These are phyloP conservation scores for Acanthosepion esculentum DNA, from an alignment of 2,888 invertebrate species.

Conservation along the genomic window DNA sequence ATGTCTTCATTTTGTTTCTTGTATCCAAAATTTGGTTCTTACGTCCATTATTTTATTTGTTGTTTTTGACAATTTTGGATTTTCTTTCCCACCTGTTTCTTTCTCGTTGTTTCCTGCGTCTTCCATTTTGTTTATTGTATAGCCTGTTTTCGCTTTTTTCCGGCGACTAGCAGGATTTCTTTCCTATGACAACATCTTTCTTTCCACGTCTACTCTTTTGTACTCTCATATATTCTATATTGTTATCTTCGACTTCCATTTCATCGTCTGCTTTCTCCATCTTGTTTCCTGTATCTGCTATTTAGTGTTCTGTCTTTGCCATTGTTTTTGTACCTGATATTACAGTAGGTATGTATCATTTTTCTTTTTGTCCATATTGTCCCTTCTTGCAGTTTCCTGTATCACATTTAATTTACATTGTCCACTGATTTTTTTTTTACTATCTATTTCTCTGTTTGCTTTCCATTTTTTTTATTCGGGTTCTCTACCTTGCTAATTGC, in stretches of 20 bases:
- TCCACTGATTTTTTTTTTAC: neutral
- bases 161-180: neutral
- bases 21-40: neutral
- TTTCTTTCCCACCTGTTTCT: neutral
- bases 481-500: neutral
- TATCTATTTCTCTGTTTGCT: neutral
- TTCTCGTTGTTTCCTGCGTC: neutral
- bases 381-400: neutral
- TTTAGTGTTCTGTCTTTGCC: neutral
- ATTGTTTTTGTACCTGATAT: neutral
- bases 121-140: neutral
- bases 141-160: neutral
- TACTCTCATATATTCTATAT: neutral
- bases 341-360: neutral
- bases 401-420: neutral
- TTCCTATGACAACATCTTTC: neutral
- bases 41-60: neutral
- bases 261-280: neutral
- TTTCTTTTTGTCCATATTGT: neutral
- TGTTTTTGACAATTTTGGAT: neutral
- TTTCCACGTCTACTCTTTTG: neutral
- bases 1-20: slow-evolving; percentile 48
- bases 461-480: neutral
- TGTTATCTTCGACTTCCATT: neutral
- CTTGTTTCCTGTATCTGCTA: neutral